Evolutionary conservation across 2,888 invertebrate genomes (phyloP).

Genomic region (Hirtodrosophila histrioides): DNA sequence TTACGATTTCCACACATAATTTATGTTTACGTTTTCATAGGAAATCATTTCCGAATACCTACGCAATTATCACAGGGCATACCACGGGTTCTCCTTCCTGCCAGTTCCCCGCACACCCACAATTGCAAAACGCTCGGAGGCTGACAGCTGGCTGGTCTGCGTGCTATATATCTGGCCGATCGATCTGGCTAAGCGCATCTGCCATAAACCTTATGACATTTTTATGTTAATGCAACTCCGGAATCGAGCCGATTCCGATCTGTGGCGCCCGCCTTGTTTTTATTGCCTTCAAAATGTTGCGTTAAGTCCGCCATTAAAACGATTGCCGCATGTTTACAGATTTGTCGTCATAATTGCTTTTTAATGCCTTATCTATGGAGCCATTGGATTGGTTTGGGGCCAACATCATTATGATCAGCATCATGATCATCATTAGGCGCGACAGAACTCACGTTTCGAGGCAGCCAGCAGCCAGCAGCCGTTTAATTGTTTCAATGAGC

Average conservation of each 20-base stretch:
- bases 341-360: constrained; percentile 82
- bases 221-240: constrained; percentile 78
- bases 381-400: constrained; percentile 22
- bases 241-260: constrained; percentile 28
- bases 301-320: constrained; percentile 80
- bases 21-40: constrained; percentile 47
- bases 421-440: constrained; percentile 61
- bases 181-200: constrained; percentile 68
- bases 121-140: constrained; percentile 61
- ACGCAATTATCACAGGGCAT: constrained; percentile 12
- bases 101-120: constrained; percentile 8
- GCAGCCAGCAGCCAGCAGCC: constrained; percentile 23
- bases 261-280: constrained; percentile 63
- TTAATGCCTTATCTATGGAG: constrained; percentile 80
- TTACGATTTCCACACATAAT: constrained; percentile 61
- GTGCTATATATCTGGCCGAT: constrained; percentile 52
- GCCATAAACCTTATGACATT: constrained; percentile 79
- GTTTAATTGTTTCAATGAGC: constrained; percentile 76
- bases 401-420: constrained; percentile 14
- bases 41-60: constrained; percentile 30
- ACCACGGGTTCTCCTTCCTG: neutral
- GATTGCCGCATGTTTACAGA: constrained; percentile 81
- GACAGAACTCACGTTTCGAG: constrained; percentile 20
- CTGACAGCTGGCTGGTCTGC: constrained; percentile 40
- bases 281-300: constrained; percentile 79